Conservation (phyloP, 2,113 vertebrate species). For the Corythornis cristatus region DNA sequence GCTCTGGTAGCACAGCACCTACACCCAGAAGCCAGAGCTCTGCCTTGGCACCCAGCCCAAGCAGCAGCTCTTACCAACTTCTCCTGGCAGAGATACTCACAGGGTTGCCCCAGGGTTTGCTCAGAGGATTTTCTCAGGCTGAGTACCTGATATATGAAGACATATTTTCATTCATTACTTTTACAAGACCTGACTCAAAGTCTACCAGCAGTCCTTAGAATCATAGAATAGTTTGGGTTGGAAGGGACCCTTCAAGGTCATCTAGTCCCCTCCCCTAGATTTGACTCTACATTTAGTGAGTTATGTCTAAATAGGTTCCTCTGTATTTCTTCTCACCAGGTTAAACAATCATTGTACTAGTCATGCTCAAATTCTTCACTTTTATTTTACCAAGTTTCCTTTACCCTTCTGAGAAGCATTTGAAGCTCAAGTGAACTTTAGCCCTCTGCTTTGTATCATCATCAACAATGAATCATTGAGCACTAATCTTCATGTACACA, state of each 20-base stretch:
- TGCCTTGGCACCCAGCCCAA: not conserved
- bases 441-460: not conserved
- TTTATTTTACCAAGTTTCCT: not conserved
- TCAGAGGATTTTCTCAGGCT: not conserved
- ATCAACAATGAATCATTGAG: not conserved
- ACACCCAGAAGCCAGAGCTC: not conserved
- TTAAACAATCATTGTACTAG: not conserved
- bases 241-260: not conserved
- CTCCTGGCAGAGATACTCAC: not conserved
- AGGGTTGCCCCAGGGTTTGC: not conserved
- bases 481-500: not conserved
- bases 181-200: not conserved
- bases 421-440: not conserved
- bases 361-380: not conserved
- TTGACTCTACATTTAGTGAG: not conserved
- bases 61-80: not conserved
- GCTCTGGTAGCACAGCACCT: not conserved
- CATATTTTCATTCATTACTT: not conserved
- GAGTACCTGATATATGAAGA: not conserved
- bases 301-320: not conserved
- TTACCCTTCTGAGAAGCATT: not conserved
- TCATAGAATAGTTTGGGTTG: not conserved
- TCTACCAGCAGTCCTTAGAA: not conserved
- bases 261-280: not conserved
- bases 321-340: not conserved